Evolutionary conservation across 1,140 invertebrate genomes (phyloP), one percentile per base, ranked within the genome.

Genomic region (Heliconius hewitsoni): DNA sequence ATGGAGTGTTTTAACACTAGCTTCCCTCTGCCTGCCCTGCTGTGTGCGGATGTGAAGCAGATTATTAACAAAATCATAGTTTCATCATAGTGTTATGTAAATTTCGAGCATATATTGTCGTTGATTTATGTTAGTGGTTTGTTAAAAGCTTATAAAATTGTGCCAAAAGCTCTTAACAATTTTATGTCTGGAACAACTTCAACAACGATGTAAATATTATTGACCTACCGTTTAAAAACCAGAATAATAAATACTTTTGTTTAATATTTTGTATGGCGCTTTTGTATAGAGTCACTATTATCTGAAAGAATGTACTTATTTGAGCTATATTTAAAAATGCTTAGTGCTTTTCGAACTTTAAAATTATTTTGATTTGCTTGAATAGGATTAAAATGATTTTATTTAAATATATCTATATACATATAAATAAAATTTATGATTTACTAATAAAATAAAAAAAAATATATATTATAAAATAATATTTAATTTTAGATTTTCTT

Each of bases 201-300:
- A 66, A 66, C 23, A 66, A 66, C 3, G 60, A 30, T 30, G 60
- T 66, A 66, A 66, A 66, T 27, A 66, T 66, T 66, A 30, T 30
- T 66, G 60, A 66, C 60, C 60, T 30, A 66, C 60, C 57, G 13
- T 66, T 66, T 66, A 27, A 66, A 66, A 27, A 66, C 23, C 27
- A 13, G 23, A 30, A 66, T 23, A 27, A 66, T 66, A 66, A 30
- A 66, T 66, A 30, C 1, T 60, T 60, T 60, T 23, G n/a, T 60
- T 60, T 60, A 60, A 23, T 60, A 23, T 66, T 66, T 27, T 66
- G 3, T 66, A 66, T 27, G n/a, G 60, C 8, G 23, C 23, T 13
- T 66, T 50, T 42, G 9, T 27, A 16, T 11, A 30, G 9, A 66
- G 60, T 66, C 3, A 27, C 23, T 66, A 66, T 27, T 66, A 27